Percentiles rank a stretch among this genome's conserved stretches.
Conservation (phyloP, 2,888 invertebrate genomes). For the Graphium colonna region DNA sequence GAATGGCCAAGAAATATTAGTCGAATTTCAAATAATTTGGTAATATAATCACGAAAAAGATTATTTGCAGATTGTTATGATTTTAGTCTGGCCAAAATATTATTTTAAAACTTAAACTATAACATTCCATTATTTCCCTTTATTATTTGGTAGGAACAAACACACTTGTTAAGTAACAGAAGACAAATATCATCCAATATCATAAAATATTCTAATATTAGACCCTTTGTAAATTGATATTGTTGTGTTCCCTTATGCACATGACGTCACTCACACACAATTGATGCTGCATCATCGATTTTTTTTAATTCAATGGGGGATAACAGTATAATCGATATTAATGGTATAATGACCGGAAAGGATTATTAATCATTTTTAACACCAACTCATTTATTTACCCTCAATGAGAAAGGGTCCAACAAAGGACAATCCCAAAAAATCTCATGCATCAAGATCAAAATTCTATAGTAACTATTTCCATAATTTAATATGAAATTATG, state of each 20-base stretch:
- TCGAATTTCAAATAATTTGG: no score
- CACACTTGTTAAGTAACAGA: no score
- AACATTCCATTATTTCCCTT: no score
- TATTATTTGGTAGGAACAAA: background rate
- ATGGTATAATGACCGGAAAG: slow-evolving; percentile 18
- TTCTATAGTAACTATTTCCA: no score
- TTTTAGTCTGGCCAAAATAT: no score
- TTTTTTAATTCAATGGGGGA: slow-evolving; percentile 27
- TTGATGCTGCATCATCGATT: slow-evolving; percentile 21
- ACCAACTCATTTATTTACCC: slow-evolving; percentile 35
- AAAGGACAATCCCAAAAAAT: no score
- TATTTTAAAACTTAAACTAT: no score
- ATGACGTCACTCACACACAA: slow-evolving; percentile 3
- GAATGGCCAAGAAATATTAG: no score
- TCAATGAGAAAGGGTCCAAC: slow-evolving; percentile 51
- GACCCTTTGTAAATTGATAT: slow-evolving; percentile 4
- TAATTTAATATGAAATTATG: no score
- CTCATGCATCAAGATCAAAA: no score
- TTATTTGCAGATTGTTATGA: no score
- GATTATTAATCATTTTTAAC: slow-evolving; percentile 47
- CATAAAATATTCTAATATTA: background rate
- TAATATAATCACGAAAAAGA: no score
- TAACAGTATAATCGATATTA: slow-evolving; percentile 21
- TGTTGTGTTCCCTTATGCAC: background rate
- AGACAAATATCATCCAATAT: background rate